Conservation (phyloP, 2,797 vertebrate genomes). For the Rhinoraja longicauda region DNA sequence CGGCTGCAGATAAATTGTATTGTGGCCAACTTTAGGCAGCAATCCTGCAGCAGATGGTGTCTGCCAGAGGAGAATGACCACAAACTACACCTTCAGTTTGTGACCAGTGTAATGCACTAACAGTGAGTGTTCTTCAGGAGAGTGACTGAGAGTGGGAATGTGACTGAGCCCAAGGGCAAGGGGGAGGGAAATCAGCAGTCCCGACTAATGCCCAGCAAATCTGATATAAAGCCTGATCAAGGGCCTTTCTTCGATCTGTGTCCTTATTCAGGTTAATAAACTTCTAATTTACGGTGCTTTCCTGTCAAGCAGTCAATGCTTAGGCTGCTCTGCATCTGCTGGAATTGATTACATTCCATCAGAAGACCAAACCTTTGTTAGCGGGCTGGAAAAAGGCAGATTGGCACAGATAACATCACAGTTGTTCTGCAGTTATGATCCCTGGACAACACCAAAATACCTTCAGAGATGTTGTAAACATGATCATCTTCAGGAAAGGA, state of each 20-base stretch:
- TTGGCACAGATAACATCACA: background rate
- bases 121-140: background rate
- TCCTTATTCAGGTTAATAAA: background rate
- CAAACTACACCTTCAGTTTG: background rate
- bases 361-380: background rate
- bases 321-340: background rate
- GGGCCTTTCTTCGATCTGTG: no score
- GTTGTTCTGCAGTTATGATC: no score
- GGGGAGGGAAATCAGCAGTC: background rate
- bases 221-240: background rate
- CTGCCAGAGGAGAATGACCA: background rate
- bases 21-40: background rate
- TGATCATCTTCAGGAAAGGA: no score
- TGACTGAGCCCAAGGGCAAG: background rate
- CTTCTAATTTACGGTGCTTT: background rate
- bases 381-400: background rate
- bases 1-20: background rate
- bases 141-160: no score
- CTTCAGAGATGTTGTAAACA: no score
- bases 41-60: background rate
- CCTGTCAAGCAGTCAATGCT: background rate
- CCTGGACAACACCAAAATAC: background rate
- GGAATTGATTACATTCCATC: background rate
- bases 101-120: background rate
- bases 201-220: background rate